A percentile compares a stretch with the other conserved stretches of the same genome.
phyloP scores from a whole-genome alignment of 2,113 vertebrate species.

The Ia io region DNA sequence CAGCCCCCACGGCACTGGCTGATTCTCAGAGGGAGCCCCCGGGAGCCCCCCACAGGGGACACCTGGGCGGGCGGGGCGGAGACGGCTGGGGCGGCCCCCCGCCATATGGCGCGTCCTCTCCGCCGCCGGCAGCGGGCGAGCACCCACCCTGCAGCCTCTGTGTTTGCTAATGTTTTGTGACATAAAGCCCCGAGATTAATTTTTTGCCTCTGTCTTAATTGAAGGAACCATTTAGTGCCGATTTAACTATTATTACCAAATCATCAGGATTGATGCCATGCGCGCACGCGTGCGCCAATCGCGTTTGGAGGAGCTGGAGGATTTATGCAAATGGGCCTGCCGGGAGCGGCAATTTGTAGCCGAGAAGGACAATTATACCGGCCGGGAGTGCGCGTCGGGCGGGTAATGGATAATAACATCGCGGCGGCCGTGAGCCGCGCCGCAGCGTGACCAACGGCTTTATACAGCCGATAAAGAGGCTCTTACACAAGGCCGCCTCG shows the following conservation, averaged over 20 bases:
- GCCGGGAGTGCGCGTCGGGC: slow-evolving; percentile 81
- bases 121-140: neutral
- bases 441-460: slow-evolving; percentile 83
- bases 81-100: neutral
- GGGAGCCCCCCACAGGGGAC: neutral
- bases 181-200: slow-evolving; percentile 84
- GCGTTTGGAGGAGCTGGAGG: slow-evolving; percentile 81
- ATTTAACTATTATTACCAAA: slow-evolving; percentile 86
- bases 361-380: slow-evolving; percentile 86
- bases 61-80: neutral
- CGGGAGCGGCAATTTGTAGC: slow-evolving; percentile 88
- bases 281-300: slow-evolving; percentile 72
- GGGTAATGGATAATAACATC: slow-evolving; percentile 84
- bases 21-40: neutral
- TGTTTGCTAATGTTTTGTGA: slow-evolving; percentile 82
- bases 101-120: slow-evolving; percentile 55
- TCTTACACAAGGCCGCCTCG: slow-evolving; percentile 71
- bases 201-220: slow-evolving; percentile 82
- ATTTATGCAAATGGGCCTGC: slow-evolving; percentile 86
- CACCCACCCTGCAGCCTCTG: slow-evolving; percentile 63
- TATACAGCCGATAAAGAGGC: slow-evolving; percentile 76
- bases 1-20: neutral
- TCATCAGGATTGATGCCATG: slow-evolving; percentile 82
- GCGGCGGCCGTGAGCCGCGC: slow-evolving; percentile 72
- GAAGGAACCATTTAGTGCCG: slow-evolving; percentile 86